A percentile compares a stretch with the other conserved stretches of the same genome.
These are phyloP conservation scores for Acipenser oxyrinchus DNA, from an alignment of 2,797 vertebrate genomes.

Conservation along the genomic window DNA sequence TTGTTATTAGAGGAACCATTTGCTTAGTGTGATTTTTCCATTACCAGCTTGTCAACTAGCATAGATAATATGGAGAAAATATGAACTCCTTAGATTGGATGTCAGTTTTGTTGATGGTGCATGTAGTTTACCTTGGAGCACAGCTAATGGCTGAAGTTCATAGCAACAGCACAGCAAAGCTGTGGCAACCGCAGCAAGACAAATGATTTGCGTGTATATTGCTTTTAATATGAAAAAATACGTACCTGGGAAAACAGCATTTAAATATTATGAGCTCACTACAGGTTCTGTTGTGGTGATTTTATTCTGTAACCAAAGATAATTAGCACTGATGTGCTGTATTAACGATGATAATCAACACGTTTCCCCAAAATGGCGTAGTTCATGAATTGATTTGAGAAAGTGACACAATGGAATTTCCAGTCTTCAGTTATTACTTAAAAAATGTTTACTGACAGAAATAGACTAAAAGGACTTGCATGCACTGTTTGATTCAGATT, in stretches of 20 bases:
- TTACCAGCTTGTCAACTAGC: slow-evolving; percentile 94
- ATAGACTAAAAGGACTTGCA: too few species aligned
- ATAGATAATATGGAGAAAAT: slow-evolving; percentile 88
- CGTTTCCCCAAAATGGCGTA: too few species aligned
- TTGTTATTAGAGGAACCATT: slow-evolving; percentile 99
- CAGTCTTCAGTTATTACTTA: not conserved
- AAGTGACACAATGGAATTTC: too few species aligned
- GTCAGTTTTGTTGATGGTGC: slow-evolving; percentile 97
- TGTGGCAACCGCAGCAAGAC: slow-evolving; percentile 57
- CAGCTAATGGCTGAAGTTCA: slow-evolving; percentile 86
- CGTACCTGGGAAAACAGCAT: slow-evolving; percentile 64
- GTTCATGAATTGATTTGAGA: too few species aligned
- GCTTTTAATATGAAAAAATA: slow-evolving; percentile 73
- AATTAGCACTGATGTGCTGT: too few species aligned
- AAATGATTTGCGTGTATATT: slow-evolving; percentile 65
- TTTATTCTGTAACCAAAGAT: slow-evolving; percentile 15
- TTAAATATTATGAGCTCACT: slow-evolving; percentile 68
- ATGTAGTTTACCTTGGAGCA: slow-evolving; percentile 95
- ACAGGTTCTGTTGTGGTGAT: slow-evolving; percentile 58
- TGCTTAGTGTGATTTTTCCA: slow-evolving; percentile 99
- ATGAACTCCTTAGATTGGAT: slow-evolving; percentile 89
- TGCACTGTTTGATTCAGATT: too few species aligned
- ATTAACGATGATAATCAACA: too few species aligned
- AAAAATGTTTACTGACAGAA: not conserved
- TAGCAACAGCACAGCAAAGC: slow-evolving; percentile 74